These are phyloP conservation scores for Tamias sibiricus DNA, from an alignment of 2,113 vertebrate genomes.

Conservation along the genomic window DNA sequence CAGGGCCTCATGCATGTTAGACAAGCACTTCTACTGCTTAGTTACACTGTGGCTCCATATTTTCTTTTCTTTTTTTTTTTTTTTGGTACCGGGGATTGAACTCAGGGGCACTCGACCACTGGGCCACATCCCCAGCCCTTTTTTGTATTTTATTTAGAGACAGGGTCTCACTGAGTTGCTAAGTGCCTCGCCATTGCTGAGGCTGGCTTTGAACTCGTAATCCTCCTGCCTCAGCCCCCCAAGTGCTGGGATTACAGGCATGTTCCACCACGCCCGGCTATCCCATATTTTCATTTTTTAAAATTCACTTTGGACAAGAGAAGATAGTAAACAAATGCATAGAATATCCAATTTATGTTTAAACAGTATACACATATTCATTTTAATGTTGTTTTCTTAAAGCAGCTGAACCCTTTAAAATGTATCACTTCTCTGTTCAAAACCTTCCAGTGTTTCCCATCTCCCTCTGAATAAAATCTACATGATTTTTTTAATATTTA, in stretches of 20 bases:
- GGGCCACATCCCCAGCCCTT: too few relatives aligned
- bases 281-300: constrained; percentile 23
- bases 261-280: too few relatives aligned
- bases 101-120: too few relatives aligned
- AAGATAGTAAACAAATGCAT: constrained; percentile 50
- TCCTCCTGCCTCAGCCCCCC: too few relatives aligned
- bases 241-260: too few relatives aligned
- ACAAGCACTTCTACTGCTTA: not conserved
- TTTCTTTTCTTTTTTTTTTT: constrained; percentile 19
- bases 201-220: too few relatives aligned
- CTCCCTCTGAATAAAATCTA: constrained; percentile 44
- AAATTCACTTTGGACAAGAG: constrained; percentile 52
- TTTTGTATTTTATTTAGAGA: too few relatives aligned
- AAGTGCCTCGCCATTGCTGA: too few relatives aligned
- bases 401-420: constrained; percentile 51
- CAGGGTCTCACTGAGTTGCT: too few relatives aligned
- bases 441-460: constrained; percentile 28
- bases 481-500: too few relatives aligned
- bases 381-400: constrained; percentile 50
- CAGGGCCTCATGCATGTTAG: not conserved
- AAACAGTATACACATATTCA: constrained; percentile 12
- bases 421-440: not conserved
- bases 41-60: not conserved
- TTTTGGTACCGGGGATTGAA: too few relatives aligned
- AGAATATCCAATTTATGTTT: constrained; percentile 49